These are phyloP conservation scores for Asobara japonica DNA, from an alignment of 1,140 invertebrate genomes.

Conservation along the genomic window DNA sequence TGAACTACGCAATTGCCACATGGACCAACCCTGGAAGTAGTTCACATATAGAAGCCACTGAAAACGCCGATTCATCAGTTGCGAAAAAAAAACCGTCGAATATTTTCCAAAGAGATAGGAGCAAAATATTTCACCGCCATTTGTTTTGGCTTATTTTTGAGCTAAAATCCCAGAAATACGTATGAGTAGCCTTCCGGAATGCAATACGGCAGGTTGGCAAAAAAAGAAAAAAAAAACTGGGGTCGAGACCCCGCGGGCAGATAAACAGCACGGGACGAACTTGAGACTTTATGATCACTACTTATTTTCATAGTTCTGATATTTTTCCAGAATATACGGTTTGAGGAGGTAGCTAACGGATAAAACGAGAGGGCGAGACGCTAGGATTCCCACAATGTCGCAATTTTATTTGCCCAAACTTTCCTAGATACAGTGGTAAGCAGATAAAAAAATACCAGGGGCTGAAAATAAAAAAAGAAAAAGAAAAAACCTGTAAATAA, in stretches of 20 bases:
- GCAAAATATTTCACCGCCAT: neutral
- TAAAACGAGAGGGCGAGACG: neutral
- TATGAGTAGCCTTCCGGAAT: conserved; percentile 1
- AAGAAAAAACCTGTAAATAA: neutral
- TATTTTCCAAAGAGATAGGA: neutral
- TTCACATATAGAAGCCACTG: too few species aligned
- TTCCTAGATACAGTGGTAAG: neutral
- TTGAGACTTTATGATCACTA: conserved; percentile 38
- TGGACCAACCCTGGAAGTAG: too few species aligned
- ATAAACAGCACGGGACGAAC: conserved; percentile 38
- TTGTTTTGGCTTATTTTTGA: too few species aligned
- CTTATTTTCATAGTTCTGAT: conserved; percentile 44
- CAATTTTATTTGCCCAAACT: neutral
- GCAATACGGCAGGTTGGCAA: neutral
- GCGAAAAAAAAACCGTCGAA: neutral
- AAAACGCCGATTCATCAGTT: too few species aligned
- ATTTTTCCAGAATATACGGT: conserved; percentile 27
- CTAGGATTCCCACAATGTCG: neutral
- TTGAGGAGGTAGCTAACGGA: neutral
- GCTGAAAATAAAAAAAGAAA: neutral
- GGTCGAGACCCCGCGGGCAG: conserved; percentile 18
- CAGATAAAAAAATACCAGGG: conserved; percentile 5
- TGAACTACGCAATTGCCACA: too few species aligned
- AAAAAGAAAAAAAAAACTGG: neutral
- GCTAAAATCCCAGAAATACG: neutral